These are phyloP conservation scores for Condylura cristata DNA, from an alignment of 2,113 vertebrate species.

Conservation along the genomic window DNA sequence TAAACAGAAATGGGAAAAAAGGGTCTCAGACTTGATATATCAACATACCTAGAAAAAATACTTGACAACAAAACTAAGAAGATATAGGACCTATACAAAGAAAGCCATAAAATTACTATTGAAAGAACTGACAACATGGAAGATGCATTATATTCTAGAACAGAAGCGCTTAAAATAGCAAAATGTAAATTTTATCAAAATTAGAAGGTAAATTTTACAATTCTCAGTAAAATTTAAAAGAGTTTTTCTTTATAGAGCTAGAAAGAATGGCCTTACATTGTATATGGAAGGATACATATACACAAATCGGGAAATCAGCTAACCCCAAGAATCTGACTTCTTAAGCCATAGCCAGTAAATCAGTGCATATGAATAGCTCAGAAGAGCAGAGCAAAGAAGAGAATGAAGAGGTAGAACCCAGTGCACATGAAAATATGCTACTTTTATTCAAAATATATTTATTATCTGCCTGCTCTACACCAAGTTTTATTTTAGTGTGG, in stretches of 20 bases:
- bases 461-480: too few relatives aligned
- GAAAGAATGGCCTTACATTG: conserved; percentile 24
- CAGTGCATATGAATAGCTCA: background rate
- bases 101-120: conserved; percentile 28
- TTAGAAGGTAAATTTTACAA: background rate
- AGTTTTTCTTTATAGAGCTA: conserved; percentile 23
- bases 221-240: conserved; percentile 14
- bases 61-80: background rate
- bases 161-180: background rate
- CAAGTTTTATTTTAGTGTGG: conserved; percentile 1
- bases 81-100: background rate
- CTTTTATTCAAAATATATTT: background rate
- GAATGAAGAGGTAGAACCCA: background rate
- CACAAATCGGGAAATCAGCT: background rate
- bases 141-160: background rate
- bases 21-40: conserved; percentile 11
- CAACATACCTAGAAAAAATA: conserved; percentile 27
- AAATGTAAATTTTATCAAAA: conserved; percentile 12
- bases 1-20: conserved; percentile 31
- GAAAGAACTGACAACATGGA: conserved; percentile 10
- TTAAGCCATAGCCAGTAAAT: background rate
- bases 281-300: background rate
- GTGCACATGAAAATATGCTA: background rate
- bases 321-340: background rate
- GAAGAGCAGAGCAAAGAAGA: background rate